Conservation (phyloP, 2,797 vertebrate species). For the Oreortyx pictus region DNA sequence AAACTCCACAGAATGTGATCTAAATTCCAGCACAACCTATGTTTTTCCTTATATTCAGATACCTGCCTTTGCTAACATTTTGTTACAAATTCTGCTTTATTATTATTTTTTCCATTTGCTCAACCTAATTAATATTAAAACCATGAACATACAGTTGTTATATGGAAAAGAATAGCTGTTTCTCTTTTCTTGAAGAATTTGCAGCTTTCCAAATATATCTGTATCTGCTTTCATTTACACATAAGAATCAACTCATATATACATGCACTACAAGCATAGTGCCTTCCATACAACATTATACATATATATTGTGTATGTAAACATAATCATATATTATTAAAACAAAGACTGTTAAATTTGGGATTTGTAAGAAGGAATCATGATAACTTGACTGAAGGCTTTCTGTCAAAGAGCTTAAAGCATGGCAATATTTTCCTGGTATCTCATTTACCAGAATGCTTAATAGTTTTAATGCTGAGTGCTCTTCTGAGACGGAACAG, state of each 20-base stretch:
- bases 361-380: not conserved
- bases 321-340: not conserved
- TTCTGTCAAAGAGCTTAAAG: not conserved
- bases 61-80: not conserved
- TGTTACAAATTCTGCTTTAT: not conserved
- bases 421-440: not conserved
- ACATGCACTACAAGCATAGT: accelerated
- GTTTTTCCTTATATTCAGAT: accelerated
- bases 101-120: not conserved
- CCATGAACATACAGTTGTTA: not conserved
- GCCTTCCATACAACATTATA: not conserved
- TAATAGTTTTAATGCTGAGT: not conserved
- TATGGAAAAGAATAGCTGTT: too few relatives aligned
- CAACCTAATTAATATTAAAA: not conserved
- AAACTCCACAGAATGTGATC: not conserved
- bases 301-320: not conserved
- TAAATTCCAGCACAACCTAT: not conserved
- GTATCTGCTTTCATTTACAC: not conserved
- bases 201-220: not conserved
- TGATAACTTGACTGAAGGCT: not conserved
- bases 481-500: not conserved
- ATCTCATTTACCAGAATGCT: not conserved
- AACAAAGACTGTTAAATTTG: not conserved
- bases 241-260: not conserved
- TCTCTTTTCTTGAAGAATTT: not conserved